These are phyloP conservation scores for Orius insidiosus DNA, from an alignment of 1,140 invertebrate genomes.

Conservation along the genomic window DNA sequence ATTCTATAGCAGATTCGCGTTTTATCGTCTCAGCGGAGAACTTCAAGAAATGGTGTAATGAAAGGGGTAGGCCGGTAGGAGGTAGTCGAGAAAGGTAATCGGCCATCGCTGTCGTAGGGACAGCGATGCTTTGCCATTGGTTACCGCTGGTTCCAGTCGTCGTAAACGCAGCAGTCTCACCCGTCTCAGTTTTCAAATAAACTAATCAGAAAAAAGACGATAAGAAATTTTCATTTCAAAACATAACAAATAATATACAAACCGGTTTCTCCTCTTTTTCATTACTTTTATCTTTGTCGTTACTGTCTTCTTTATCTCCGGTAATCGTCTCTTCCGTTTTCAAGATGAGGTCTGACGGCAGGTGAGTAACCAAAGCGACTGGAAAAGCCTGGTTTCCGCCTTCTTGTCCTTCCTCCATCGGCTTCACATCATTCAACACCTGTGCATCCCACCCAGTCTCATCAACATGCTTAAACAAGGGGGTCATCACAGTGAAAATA, in stretches of 20 bases:
- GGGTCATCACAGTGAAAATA: not conserved
- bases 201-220: not conserved
- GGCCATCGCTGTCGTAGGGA: slow-evolving; percentile 55
- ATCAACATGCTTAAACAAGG: slow-evolving; percentile 8
- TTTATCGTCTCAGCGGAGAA: slow-evolving; percentile 63
- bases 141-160: slow-evolving; percentile 23
- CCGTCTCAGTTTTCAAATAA: not conserved
- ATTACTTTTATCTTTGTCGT: slow-evolving; percentile 22
- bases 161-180: slow-evolving; percentile 17
- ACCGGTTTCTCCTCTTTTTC: slow-evolving; percentile 13
- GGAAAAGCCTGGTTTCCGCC: slow-evolving; percentile 31
- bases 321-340: slow-evolving; percentile 17
- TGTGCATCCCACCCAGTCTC: slow-evolving; percentile 16
- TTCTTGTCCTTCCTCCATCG: slow-evolving; percentile 16
- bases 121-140: slow-evolving; percentile 52
- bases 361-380: slow-evolving; percentile 30
- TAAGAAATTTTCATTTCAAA: too few relatives aligned
- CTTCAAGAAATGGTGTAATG: slow-evolving; percentile 65
- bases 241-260: not conserved
- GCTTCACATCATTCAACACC: slow-evolving; percentile 22
- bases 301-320: slow-evolving; percentile 20
- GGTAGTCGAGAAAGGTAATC: slow-evolving; percentile 62
- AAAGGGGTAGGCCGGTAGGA: slow-evolving; percentile 50
- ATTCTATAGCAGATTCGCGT: slow-evolving; percentile 41
- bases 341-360: slow-evolving; percentile 24